Evolutionary conservation across 2,797 vertebrate species (phyloP), one percentile per base, ranked within the genome.

Genomic region (Enoplosus armatus): DNA sequence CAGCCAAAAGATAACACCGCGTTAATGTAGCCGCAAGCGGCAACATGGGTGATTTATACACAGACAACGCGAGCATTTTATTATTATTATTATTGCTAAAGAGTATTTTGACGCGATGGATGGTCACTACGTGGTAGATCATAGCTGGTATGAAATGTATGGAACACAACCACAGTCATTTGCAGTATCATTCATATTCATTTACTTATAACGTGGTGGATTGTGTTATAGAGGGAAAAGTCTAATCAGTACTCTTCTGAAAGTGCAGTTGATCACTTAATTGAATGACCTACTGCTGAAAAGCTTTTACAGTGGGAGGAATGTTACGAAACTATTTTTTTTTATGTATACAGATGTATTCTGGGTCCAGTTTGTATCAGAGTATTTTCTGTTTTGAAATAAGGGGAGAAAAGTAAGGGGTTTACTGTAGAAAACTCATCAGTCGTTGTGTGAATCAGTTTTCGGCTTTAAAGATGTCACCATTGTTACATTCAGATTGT

Each of bases 71-170:
- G 20, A 29, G 31, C 2, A 2, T 53, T 14, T 64, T 64, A 31
- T 31, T 31, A n/a, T n/a, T n/a, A n/a, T 41, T 12, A 41, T 9
- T 24, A 12, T 31, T 63, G 22, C 56, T 31, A 20, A 48, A 27
- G 2, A 31, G 18, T 8, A 39, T 37, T 2, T 45, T n/a, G n/a
- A 35, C 11, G 20, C n/a, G 27, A 60, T 16, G 6, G 27, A 45
- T 33, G 16, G 56, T 62, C 47, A 54, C 29, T 53, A 22, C 39
- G 39, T 77, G 50, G 14, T 47, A 12, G 22, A 75, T 35, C 48
- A 33, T 22, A 41, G 15, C 14, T n/a, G 2, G 14, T 20, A 43
- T 75, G 39, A 74, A 47, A 56, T 22, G 3, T 31, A 14, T 10
- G 20, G 24, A 60, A 39, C 29, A 29, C 43, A 62, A 51, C 0